Conservation (phyloP, 2,888 invertebrate genomes). For the Galeruca laticollis region DNA sequence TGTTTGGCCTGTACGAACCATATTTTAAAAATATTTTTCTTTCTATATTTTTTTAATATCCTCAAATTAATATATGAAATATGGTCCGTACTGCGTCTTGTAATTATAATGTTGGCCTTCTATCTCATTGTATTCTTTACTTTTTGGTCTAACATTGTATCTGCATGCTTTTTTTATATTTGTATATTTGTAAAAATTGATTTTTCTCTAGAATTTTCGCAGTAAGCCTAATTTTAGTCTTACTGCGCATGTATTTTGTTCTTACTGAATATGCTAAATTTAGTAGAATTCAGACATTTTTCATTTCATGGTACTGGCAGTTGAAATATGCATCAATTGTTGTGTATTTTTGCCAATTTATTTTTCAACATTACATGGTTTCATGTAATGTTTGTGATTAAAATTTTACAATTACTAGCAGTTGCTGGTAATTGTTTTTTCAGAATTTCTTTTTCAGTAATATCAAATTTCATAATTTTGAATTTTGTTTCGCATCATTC, state of each 20-base stretch:
- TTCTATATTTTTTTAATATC: slow-evolving; percentile 2
- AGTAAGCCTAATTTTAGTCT: slow-evolving; percentile 53
- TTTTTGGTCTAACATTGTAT: slow-evolving; percentile 65
- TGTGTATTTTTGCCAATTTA: slow-evolving; percentile 24
- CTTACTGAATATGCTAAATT: slow-evolving; percentile 32
- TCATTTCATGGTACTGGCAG: slow-evolving; percentile 24
- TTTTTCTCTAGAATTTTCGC: slow-evolving; percentile 43
- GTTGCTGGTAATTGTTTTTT: slow-evolving; percentile 7
- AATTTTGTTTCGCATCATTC: background rate
- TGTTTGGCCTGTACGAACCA: slow-evolving; percentile 50
- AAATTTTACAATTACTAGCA: background rate
- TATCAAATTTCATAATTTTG: slow-evolving; percentile 8
- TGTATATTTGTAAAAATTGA: slow-evolving; percentile 50
- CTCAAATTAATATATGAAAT: slow-evolving; percentile 36
- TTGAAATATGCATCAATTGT: slow-evolving; percentile 30
- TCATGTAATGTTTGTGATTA: slow-evolving; percentile 33
- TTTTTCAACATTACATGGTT: slow-evolving; percentile 38
- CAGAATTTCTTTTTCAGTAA: background rate
- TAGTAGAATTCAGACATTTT: slow-evolving; percentile 22
- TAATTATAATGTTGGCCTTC: slow-evolving; percentile 67
- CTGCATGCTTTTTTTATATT: slow-evolving; percentile 62
- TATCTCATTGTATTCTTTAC: slow-evolving; percentile 65
- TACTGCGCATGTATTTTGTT: slow-evolving; percentile 37
- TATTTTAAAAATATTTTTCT: slow-evolving; percentile 44
- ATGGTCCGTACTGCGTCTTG: slow-evolving; percentile 52